Evolutionary conservation across 2,888 invertebrate genomes (phyloP), one percentile per base, ranked within the genome.

Genomic region (Caenorhabditis angaria): DNA sequence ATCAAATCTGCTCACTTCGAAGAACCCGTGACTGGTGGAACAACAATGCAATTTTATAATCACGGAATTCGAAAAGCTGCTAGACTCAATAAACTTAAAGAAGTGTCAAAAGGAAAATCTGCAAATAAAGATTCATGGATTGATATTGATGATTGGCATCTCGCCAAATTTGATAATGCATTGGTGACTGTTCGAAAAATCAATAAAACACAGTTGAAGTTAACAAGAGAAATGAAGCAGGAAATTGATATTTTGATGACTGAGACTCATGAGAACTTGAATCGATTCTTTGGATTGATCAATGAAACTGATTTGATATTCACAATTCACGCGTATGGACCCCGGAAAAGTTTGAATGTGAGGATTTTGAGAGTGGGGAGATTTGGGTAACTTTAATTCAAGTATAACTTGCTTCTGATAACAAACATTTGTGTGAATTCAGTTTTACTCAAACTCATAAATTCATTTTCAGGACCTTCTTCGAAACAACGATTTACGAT

Each of bases 291-390:
- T 88, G 97, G 97, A 75, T 60, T 78, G 4, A 69, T 81, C 58
- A 78, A 78, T 74, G 94, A 96, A 88, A 93, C 94, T 67, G 92
- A 93, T 90, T 92, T 93, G 83, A 93, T 96, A 87, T 91, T 94
- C 87, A 92, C 97, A 88, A 92, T 96, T 90, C 94, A 94, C 76
- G 94, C 95, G 90, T 97, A 97, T 90, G 96, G 96, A 90, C 93
- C 94, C 89, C 95, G 95, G 91, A 97, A 97, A 89, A 95, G 95
- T 90, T 92, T 97, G 88, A 94, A 95, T 64, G 80, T 78, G 14
- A 24, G 63, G n/a, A n/a, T n/a, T n/a, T n/a, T n/a, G n/a, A n/a
- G n/a, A n/a, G n/a, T n/a, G n/a, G n/a, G n/a, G n/a, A n/a, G n/a
- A n/a, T n/a, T n/a, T n/a, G n/a, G n/a, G n/a, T n/a, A n/a, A n/a